phyloP scores from a whole-genome alignment of 2,797 vertebrate genomes.

The Diceros bicornis region DNA sequence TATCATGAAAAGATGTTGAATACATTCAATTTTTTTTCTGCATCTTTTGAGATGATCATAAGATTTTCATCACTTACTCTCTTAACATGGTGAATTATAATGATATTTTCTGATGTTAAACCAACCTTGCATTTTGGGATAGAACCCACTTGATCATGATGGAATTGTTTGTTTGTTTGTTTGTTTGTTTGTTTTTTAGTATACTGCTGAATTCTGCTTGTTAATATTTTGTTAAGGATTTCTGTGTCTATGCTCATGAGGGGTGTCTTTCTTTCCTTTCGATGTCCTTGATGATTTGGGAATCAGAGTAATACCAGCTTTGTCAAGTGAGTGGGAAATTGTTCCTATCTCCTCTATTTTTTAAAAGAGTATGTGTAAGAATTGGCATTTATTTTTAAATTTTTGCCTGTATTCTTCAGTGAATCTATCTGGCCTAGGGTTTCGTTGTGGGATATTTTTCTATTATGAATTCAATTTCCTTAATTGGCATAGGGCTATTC shows the following conservation, averaged over 20 bases:
- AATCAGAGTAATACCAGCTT: not conserved
- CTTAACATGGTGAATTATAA: too few relatives aligned
- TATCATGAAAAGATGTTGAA: not conserved
- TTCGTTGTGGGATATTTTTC: constrained; percentile 9
- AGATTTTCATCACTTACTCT: too few relatives aligned
- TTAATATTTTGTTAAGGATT: not conserved
- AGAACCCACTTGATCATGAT: not conserved
- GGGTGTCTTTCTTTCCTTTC: not conserved
- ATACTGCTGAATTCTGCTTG: not conserved
- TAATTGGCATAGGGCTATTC: not conserved
- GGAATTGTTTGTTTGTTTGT: not conserved
- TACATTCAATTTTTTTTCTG: not conserved
- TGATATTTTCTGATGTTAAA: not conserved
- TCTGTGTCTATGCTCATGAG: not conserved
- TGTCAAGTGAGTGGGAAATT: not conserved
- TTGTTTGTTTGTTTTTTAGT: not conserved
- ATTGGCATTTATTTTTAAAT: not conserved
- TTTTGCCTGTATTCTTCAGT: not conserved
- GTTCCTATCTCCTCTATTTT: not conserved
- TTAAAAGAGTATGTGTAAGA: not conserved
- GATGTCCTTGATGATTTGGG: not conserved
- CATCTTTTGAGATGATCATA: too few relatives aligned
- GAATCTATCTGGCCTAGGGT: not conserved
- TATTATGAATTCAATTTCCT: not conserved
- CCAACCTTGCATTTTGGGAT: not conserved